Percentiles rank a stretch among this genome's conserved stretches.
These are phyloP conservation scores for Amphiura filiformis DNA, from an alignment of 35 echinoderm and acorn worm species.

Conservation along the genomic window DNA sequence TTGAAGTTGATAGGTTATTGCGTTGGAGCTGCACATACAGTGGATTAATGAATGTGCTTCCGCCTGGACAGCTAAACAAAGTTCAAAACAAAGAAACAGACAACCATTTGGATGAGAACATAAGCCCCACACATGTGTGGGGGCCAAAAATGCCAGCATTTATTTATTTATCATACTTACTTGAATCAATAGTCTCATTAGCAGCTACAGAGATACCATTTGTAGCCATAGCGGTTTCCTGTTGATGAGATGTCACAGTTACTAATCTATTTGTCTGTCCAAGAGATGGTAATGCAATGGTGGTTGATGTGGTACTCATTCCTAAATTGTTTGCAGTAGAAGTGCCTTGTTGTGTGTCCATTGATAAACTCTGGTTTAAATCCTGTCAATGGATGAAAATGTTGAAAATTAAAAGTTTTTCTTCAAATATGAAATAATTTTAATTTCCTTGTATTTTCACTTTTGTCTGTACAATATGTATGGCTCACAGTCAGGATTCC, in stretches of 20 bases:
- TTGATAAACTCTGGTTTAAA: conserved; percentile 1
- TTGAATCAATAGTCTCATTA: conserved; percentile 6
- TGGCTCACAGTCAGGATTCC: too few species aligned
- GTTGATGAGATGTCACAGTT: neutral
- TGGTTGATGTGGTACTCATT: neutral
- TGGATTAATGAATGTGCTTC: too few species aligned
- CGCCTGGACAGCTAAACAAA: too few species aligned
- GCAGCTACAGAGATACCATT: neutral
- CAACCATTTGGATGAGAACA: too few species aligned
- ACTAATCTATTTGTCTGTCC: neutral
- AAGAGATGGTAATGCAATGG: neutral
- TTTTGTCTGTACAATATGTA: too few species aligned
- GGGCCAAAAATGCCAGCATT: too few species aligned
- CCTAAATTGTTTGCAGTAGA: neutral
- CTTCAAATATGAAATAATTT: neutral
- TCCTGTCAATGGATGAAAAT: conserved; percentile 10
- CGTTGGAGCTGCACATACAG: too few species aligned
- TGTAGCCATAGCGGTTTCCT: neutral
- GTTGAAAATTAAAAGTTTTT: neutral
- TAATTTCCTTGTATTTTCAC: neutral
- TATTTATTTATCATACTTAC: too few species aligned
- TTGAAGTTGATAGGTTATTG: too few species aligned
- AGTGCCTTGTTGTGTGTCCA: neutral
- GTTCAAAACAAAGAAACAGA: too few species aligned
- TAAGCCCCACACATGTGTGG: too few species aligned